These are phyloP conservation scores for Monopis laevigella DNA, from an alignment of 2,888 invertebrate species.

Conservation along the genomic window DNA sequence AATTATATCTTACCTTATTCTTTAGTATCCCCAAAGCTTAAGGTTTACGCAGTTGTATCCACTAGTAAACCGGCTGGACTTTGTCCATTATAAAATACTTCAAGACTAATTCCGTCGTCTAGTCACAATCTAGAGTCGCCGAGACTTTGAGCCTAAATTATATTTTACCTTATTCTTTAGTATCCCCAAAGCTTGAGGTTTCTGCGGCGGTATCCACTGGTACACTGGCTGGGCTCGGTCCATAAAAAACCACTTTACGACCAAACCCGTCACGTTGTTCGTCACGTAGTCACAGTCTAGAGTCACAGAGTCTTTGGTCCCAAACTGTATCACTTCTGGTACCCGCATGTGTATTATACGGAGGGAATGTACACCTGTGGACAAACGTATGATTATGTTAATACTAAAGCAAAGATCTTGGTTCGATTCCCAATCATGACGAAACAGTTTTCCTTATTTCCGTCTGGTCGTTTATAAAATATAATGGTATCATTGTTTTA, in stretches of 20 bases:
- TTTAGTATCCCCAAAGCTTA: no score
- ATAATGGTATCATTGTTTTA: no score
- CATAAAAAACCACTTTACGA: conserved; percentile 80
- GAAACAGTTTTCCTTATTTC: no score
- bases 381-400: no score
- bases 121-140: conserved; percentile 78
- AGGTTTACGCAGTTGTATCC: conserved; percentile 78
- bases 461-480: no score
- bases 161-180: conserved; percentile 55
- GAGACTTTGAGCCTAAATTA: conserved; percentile 66
- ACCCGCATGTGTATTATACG: conserved; percentile 69
- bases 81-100: conserved; percentile 79
- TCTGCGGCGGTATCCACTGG: conserved; percentile 80
- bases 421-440: no score
- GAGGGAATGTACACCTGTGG: conserved; percentile 64
- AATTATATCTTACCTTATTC: no score
- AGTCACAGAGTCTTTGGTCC: conserved; percentile 65
- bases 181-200: conserved; percentile 71
- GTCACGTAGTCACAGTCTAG: conserved; percentile 79
- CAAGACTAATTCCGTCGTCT: conserved; percentile 74
- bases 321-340: conserved; percentile 68
- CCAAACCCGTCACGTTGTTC: conserved; percentile 72
- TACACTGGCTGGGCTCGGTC: conserved; percentile 75
- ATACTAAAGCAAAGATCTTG: no score
- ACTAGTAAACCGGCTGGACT: conserved; percentile 78